Base-by-base conservation (phyloP, 2,113 vertebrate species). In the Oreochromis aureus region DNA sequence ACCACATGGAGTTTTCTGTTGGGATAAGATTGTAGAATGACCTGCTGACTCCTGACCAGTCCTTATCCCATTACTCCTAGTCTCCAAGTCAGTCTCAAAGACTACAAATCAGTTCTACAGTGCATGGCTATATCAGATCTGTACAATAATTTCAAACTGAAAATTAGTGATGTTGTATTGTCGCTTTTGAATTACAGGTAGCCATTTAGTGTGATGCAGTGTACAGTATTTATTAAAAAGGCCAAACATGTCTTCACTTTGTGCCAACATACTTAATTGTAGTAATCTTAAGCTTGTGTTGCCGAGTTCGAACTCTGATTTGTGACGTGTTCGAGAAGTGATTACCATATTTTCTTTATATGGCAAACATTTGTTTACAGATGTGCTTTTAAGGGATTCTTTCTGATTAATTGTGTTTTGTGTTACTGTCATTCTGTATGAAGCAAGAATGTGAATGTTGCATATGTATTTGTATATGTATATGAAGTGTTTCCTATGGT, bases 211-310 rank as follows among this genome's bases (percentile, higher is more conserved):
- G 54, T 89, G 83, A 89, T 36, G 9, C 41, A 80, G 87, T 94
- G 90, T 94, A 94, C 89, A 93, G 89, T 95, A 95, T 95, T 94
- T 94, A 95, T 93, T 92, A 76, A 90, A 79, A 59, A 90, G 78
- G 88, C 71, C 89, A 81, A 81, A 80, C 84, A 16, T 88, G n/a
- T 86, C 7, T 84, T 51, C 12, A 73, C 89, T 89, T 83, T 82
- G 82, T 93, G 85, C 86, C 84, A 83, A 48, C 32, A 82, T 81
- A 86, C 46, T 73, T 89, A 79, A 54, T 87, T 87, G 61, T 16
- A 88, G 84, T 89, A 27, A 80, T 56, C 32, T 73, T 89, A 81
- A 30, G n/a, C 55, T 84, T 87, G 86, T 93, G 51, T 91, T 85
- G 84, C 90, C 54, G 56, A 92, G 87, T 89, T 88, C 10, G 39